phyloP scores from a whole-genome alignment of 2,888 invertebrate species.

The Malachius bipustulatus region DNA sequence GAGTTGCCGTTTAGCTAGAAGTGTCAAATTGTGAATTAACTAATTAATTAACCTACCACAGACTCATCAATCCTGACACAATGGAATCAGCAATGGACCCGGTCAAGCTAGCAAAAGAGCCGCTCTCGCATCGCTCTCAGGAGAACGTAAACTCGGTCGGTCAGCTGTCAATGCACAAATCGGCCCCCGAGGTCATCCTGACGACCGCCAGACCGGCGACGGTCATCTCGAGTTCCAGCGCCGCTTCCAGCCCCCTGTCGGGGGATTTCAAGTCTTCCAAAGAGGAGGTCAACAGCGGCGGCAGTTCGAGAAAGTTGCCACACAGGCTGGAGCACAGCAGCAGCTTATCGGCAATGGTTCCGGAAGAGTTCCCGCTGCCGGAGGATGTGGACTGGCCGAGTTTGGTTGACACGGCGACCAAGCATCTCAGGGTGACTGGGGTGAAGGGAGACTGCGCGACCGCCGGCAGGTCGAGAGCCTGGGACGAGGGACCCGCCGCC shows the following conservation, averaged over 20 bases:
- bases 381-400: conserved; percentile 69
- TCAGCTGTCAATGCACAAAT: conserved; percentile 27
- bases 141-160: conserved; percentile 33
- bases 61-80: conserved; percentile 72
- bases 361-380: conserved; percentile 48
- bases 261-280: conserved; percentile 45
- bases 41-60: too few species aligned
- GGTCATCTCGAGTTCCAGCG: conserved; percentile 51
- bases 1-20: too few species aligned
- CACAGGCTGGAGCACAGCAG: conserved; percentile 33
- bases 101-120: conserved; percentile 21
- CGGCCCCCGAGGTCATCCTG: conserved; percentile 46
- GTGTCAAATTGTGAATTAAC: too few species aligned
- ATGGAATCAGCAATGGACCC: conserved; percentile 32
- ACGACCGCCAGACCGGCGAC: conserved; percentile 55
- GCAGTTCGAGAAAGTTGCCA: conserved; percentile 7
- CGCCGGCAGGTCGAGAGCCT: conserved; percentile 26
- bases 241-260: conserved; percentile 43
- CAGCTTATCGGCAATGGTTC: conserved; percentile 26
- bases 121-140: conserved; percentile 25
- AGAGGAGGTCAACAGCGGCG: conserved; percentile 33
- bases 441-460: conserved; percentile 8
- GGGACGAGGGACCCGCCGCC: conserved; percentile 35
- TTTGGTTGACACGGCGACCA: conserved; percentile 66
- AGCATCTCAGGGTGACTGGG: conserved; percentile 35